phyloP scores from a whole-genome alignment of 2,888 invertebrate species.

The Dicyrtomina minuta region DNA sequence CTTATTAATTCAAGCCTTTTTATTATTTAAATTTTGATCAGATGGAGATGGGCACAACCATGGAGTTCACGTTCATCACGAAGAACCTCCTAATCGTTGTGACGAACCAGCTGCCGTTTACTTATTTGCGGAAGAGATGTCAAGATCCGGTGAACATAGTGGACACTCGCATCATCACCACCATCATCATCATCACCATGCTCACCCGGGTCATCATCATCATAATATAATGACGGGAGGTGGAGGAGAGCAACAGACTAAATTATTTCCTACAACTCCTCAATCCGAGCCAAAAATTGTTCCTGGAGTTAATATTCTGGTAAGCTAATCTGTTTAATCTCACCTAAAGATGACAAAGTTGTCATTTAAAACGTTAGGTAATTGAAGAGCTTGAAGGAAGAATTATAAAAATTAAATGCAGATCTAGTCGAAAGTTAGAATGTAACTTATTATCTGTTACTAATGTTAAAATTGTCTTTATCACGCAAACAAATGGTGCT shows the following conservation, averaged over 20 bases:
- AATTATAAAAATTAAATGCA: too few species aligned
- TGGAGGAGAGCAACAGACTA: conserved; percentile 45
- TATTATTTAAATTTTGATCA: conserved; percentile 2
- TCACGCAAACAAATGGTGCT: too few species aligned
- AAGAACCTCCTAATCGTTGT: conserved; percentile 52
- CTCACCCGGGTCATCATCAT: conserved; percentile 2
- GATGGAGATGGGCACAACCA: conserved; percentile 52
- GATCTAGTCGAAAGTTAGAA: background rate
- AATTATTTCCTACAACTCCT: conserved; percentile 39
- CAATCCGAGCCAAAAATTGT: conserved; percentile 32
- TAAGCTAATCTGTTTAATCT: conserved; percentile 9
- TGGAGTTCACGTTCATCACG: conserved; percentile 53
- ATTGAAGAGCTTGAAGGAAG: too few species aligned
- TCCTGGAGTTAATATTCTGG: conserved; percentile 1
- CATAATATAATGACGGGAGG: conserved; percentile 7
- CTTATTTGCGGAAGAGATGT: conserved; percentile 50
- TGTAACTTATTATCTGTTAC: background rate
- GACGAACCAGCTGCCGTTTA: conserved; percentile 53
- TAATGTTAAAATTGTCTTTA: too few species aligned
- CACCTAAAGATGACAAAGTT: too few species aligned
- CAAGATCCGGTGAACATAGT: conserved; percentile 48
- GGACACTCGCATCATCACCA: conserved; percentile 18
- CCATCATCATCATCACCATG: conserved; percentile 38
- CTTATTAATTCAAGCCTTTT: background rate
- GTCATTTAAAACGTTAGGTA: too few species aligned